Base-by-base conservation (phyloP, 2,888 invertebrate genomes). In the Frankliniella fusca region DNA sequence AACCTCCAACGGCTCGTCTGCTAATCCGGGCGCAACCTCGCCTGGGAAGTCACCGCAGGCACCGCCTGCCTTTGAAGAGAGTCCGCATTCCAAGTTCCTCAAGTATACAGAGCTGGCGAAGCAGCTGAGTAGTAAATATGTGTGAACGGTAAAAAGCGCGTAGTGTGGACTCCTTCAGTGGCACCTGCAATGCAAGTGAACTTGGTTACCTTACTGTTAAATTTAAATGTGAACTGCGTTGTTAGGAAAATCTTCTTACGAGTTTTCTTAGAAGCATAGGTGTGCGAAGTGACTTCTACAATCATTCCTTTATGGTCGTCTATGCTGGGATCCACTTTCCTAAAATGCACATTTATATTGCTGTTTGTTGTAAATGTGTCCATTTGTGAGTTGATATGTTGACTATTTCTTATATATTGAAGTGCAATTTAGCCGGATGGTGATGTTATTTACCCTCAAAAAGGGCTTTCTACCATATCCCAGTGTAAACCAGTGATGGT, bases 101-200 rank as follows among this genome's bases (percentile, higher is more conserved):
- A 98, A 98, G 91, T 98, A 98, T 90, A 97, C 97, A 88, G 97
- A 98, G 90, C 93, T 98, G 90, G 98, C 98, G 87, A 98, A 98
- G 90, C 98, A 98, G 90, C 91, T 98, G 89, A 97, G 97, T 88
- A 97, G 97, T 90, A 97, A 97, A 91, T 97, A 97, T 91, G 95
- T 95, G 92, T 96, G 94, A 83, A 80, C 48, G 80, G 28, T 81
- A 80, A 50, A 70, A 18, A 49, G 48, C 20, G 0, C n/a, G n/a
- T 49, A 48, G 20, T 27, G 80, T 80, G 80, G 49, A 80, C 81
- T 61, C 80, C 70, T 48, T 48, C 79, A 54, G 11, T n/a, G 61
- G 70, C 70, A 23, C 61, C 61, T 18, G n/a, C 61, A 61, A 83
- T 80, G 49, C 70, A 70, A 80, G 82, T 81, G 65, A 54, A 49